A percentile compares a stretch with the other conserved stretches of the same genome.
These are phyloP conservation scores for Zeuzera pyrina DNA, from an alignment of 2,888 invertebrate species.

Conservation along the genomic window DNA sequence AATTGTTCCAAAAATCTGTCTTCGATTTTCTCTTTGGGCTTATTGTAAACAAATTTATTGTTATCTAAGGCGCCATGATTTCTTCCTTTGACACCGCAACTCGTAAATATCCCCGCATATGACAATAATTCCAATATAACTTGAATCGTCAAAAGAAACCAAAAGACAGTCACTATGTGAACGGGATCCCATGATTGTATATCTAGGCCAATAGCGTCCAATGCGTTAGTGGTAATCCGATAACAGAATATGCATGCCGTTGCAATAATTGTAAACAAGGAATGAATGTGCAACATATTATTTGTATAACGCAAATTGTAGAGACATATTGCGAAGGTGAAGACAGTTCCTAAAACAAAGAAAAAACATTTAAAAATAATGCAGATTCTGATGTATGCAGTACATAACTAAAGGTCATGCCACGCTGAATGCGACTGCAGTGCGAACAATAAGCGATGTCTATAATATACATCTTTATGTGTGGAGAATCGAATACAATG, in stretches of 20 bases:
- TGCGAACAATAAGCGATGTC: too few relatives aligned
- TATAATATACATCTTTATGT: too few relatives aligned
- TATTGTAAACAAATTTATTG: constrained; percentile 44
- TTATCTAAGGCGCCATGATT: constrained; percentile 10
- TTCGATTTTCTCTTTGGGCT: constrained; percentile 53
- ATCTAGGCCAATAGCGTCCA: constrained; percentile 28
- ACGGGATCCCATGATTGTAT: constrained; percentile 42
- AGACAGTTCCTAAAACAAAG: constrained; percentile 40
- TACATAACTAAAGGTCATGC: too few relatives aligned
- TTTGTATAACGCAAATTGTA: constrained; percentile 47
- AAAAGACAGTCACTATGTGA: constrained; percentile 46
- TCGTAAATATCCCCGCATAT: constrained; percentile 39
- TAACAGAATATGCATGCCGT: constrained; percentile 37
- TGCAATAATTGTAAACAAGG: constrained; percentile 35
- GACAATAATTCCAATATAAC: constrained; percentile 48
- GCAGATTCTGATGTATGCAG: too few relatives aligned
- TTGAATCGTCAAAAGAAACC: constrained; percentile 40
- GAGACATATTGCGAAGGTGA: constrained; percentile 43
- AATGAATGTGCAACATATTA: constrained; percentile 42
- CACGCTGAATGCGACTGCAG: too few relatives aligned
- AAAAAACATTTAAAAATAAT: constrained; percentile 1
- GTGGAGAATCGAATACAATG: too few relatives aligned
- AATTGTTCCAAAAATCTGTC: constrained; percentile 41
- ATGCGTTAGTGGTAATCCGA: constrained; percentile 30
- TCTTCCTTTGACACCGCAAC: constrained; percentile 24